Percentiles rank a stretch among this genome's conserved stretches.
Conservation (phyloP, 2,797 vertebrate genomes). For the Sebastiscus albofasciatus region DNA sequence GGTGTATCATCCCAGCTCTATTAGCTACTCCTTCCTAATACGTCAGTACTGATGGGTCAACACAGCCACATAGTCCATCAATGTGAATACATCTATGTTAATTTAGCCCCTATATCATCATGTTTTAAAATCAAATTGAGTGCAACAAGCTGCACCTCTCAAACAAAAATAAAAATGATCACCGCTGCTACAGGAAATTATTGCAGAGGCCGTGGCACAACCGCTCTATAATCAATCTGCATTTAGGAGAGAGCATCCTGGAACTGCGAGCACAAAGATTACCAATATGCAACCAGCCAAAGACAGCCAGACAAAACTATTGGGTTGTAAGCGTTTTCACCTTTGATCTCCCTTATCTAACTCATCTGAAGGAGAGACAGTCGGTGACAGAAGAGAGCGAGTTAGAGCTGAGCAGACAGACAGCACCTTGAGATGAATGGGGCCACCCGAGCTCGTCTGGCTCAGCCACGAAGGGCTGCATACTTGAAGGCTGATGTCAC, state of each 20-base stretch:
- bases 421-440: slow-evolving; percentile 69
- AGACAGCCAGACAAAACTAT: slow-evolving; percentile 18
- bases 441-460: slow-evolving; percentile 54
- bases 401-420: slow-evolving; percentile 23
- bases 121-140: neutral
- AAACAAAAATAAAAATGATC: slow-evolving; percentile 12
- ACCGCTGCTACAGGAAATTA: neutral
- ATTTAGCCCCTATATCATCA: neutral
- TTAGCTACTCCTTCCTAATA: neutral
- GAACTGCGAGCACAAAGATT: slow-evolving; percentile 7
- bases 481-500: slow-evolving; percentile 82
- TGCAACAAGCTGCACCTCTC: neutral
- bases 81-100: neutral
- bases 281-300: neutral
- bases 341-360: slow-evolving; percentile 35
- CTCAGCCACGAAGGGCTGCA: slow-evolving; percentile 65
- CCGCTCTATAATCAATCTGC: neutral
- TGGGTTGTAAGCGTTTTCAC: slow-evolving; percentile 28
- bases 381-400: neutral
- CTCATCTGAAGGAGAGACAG: slow-evolving; percentile 14
- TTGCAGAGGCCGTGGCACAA: neutral
- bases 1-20: too few relatives aligned
- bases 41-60: neutral
- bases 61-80: neutral
- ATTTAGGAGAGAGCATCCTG: neutral